A percentile compares a stretch with the other conserved stretches of the same genome.
Conservation (phyloP, 2,888 invertebrate genomes). For the Amiota minor region DNA sequence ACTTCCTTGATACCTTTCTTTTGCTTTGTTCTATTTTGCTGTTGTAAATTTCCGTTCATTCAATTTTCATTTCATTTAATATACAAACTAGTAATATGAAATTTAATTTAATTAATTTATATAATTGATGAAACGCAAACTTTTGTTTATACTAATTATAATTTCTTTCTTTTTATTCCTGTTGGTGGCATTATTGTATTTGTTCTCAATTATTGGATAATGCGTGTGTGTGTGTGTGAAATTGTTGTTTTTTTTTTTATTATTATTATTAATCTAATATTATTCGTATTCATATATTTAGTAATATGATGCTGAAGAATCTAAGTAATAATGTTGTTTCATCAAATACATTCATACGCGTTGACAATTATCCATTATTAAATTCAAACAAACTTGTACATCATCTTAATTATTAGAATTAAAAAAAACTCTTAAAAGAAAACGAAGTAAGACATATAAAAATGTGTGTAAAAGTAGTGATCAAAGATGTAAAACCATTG, state of each 20-base stretch:
- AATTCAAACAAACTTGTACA: constrained; percentile 53
- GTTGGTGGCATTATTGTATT: constrained; percentile 43
- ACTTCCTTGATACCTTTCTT: constrained; percentile 30
- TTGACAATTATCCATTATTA: constrained; percentile 54
- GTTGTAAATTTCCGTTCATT: constrained; percentile 54
- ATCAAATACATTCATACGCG: constrained; percentile 56
- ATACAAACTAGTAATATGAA: constrained; percentile 61
- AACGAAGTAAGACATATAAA: not conserved
- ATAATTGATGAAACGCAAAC: constrained; percentile 44
- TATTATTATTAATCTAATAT: constrained; percentile 11
- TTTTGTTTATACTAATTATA: constrained; percentile 30
- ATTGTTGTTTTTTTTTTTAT: not conserved
- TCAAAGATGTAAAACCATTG: constrained; percentile 39
- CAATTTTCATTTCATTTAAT: constrained; percentile 62
- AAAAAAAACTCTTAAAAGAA: constrained; percentile 15
- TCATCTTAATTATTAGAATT: constrained; percentile 45
- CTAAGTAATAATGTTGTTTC: constrained; percentile 44
- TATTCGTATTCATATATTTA: constrained; percentile 39
- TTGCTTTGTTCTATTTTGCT: constrained; percentile 27
- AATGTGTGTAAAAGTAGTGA: not conserved
- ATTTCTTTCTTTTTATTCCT: constrained; percentile 32
- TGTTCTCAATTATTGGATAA: constrained; percentile 28
- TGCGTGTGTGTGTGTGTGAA: constrained; percentile 33
- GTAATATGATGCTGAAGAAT: constrained; percentile 41
- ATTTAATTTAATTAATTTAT: constrained; percentile 33